These are phyloP conservation scores for Callionymus lyra DNA, from an alignment of 2,113 vertebrate genomes.

Conservation along the genomic window DNA sequence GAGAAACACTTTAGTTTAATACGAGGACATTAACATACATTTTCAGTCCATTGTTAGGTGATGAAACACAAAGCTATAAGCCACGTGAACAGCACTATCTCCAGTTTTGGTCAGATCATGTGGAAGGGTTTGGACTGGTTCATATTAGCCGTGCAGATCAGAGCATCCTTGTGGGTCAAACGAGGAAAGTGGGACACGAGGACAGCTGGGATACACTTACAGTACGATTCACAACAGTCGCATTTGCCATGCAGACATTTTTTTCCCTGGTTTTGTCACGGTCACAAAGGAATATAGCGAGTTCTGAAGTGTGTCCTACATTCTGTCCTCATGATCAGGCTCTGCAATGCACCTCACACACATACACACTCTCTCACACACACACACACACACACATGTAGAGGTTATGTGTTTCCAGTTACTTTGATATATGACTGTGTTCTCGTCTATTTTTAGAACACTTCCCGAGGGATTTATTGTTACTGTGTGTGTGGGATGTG, in stretches of 20 bases:
- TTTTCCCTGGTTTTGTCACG: slow-evolving; percentile 4
- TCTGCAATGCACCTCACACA: neutral
- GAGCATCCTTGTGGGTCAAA: slow-evolving; percentile 33
- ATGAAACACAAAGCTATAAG: too few relatives aligned
- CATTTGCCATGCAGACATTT: slow-evolving; percentile 39
- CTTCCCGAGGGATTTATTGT: slow-evolving; percentile 14
- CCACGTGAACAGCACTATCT: too few relatives aligned
- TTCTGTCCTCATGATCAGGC: slow-evolving; percentile 27
- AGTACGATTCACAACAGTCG: slow-evolving; percentile 18
- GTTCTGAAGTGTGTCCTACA: slow-evolving; percentile 25
- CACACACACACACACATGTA: slow-evolving; percentile 1
- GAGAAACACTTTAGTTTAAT: too few relatives aligned
- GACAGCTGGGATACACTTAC: slow-evolving; percentile 33
- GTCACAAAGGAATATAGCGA: slow-evolving; percentile 4
- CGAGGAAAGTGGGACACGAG: slow-evolving; percentile 33
- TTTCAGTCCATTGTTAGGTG: too few relatives aligned
- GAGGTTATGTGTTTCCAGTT: slow-evolving; percentile 23
- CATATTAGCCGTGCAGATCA: slow-evolving; percentile 8
- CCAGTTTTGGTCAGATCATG: too few relatives aligned
- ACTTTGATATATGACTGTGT: slow-evolving; percentile 45
- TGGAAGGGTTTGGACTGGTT: too few relatives aligned
- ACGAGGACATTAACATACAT: too few relatives aligned
- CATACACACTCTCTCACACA: neutral
- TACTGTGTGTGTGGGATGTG: slow-evolving; percentile 14
- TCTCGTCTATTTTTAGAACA: slow-evolving; percentile 42